Conservation (phyloP, 2,888 invertebrate species). For the Drosophila kanekoi region DNA sequence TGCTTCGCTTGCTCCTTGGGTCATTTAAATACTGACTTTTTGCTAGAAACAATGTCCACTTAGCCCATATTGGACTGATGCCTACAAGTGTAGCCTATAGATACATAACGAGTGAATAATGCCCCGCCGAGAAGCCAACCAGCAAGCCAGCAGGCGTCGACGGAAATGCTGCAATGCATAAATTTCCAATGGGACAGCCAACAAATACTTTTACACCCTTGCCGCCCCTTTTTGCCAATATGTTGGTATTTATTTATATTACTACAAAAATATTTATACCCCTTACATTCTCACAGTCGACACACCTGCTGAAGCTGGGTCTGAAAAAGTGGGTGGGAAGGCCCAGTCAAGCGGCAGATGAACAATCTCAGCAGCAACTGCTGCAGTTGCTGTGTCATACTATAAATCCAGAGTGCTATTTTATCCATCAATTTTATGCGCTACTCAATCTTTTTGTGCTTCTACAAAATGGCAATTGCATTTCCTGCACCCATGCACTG, state of each 20-base stretch:
- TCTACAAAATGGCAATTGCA: constrained; percentile 72
- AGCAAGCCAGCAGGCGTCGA: constrained; percentile 27
- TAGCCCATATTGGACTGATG: background rate
- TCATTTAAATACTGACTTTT: background rate
- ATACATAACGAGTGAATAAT: constrained; percentile 24
- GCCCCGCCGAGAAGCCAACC: constrained; percentile 1
- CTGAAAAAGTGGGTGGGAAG: background rate
- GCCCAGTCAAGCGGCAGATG: constrained; percentile 16
- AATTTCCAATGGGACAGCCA: constrained; percentile 35
- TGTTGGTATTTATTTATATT: constrained; percentile 43
- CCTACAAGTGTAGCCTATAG: background rate
- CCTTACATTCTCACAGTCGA: constrained; percentile 37
- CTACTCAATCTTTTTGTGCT: constrained; percentile 58
- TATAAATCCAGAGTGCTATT: constrained; percentile 41
- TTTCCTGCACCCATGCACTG: constrained; percentile 22
- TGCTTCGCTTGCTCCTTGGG: background rate
- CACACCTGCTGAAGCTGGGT: constrained; percentile 31
- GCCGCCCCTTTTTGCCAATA: constrained; percentile 12
- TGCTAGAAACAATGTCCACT: background rate
- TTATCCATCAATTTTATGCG: constrained; percentile 69
- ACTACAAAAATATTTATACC: constrained; percentile 41
- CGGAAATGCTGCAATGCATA: constrained; percentile 51
- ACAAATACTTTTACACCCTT: constrained; percentile 14
- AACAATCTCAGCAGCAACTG: constrained; percentile 27
- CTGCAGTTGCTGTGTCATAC: background rate